These are phyloP conservation scores for Drosophila paranaensis DNA, from an alignment of 2,888 invertebrate genomes.

Conservation along the genomic window DNA sequence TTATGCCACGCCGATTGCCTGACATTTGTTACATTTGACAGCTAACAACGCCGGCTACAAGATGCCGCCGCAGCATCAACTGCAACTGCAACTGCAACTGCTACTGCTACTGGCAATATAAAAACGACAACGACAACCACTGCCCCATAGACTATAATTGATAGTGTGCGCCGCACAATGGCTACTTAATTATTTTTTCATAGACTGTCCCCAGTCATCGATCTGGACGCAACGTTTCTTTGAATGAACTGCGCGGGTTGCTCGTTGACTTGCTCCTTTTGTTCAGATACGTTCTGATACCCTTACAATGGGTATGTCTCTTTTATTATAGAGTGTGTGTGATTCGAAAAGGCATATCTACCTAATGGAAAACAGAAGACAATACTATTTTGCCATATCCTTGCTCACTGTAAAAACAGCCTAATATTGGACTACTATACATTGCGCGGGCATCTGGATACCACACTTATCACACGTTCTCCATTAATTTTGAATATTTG, in stretches of 20 bases:
- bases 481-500: too few species aligned
- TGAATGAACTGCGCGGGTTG: conserved; percentile 67
- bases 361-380: too few species aligned
- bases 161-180: conserved; percentile 67
- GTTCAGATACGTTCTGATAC: neutral
- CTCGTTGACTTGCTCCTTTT: conserved; percentile 24
- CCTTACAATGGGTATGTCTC: neutral
- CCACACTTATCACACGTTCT: too few species aligned
- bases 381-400: too few species aligned
- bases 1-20: conserved; percentile 54
- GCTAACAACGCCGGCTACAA: conserved; percentile 76
- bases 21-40: conserved; percentile 81
- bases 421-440: too few species aligned
- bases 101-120: conserved; percentile 16
- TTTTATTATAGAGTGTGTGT: neutral
- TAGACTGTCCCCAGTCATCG: conserved; percentile 47
- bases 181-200: conserved; percentile 78
- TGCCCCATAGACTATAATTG: conserved; percentile 61
- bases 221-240: conserved; percentile 34
- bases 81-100: conserved; percentile 17
- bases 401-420: too few species aligned
- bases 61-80: conserved; percentile 55
- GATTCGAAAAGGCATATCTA: too few species aligned
- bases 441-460: too few species aligned
- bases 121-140: conserved; percentile 16